Conservation (phyloP, 2,113 vertebrate species). For the Prinia subflava region DNA sequence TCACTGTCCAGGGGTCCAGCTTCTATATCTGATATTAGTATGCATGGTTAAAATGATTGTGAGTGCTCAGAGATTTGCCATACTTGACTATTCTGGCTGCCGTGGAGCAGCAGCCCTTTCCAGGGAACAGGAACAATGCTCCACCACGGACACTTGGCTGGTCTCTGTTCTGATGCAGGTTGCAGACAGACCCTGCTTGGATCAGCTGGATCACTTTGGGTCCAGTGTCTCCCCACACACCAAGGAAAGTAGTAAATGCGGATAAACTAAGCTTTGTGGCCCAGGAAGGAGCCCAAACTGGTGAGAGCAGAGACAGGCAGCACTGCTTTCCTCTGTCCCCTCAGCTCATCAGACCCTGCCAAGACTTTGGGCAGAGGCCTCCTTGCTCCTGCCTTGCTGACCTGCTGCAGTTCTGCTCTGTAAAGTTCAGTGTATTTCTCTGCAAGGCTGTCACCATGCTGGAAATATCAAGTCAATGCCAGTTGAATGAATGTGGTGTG, state of each 20-base stretch:
- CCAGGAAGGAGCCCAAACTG: not conserved
- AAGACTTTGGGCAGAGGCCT: not conserved
- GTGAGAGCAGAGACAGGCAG: not conserved
- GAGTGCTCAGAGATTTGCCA: accelerated
- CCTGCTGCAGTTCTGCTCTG: not conserved
- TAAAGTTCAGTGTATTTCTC: not conserved
- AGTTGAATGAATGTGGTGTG: accelerated
- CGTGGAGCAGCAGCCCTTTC: not conserved
- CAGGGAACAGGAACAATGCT: not conserved
- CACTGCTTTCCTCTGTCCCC: not conserved
- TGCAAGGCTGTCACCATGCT: not conserved
- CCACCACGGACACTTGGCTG: not conserved
- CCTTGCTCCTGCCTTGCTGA: not conserved
- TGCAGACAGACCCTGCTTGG: not conserved
- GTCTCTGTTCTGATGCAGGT: accelerated
- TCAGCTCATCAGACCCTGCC: not conserved
- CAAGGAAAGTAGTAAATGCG: not conserved
- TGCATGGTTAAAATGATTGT: accelerated
- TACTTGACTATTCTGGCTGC: not conserved
- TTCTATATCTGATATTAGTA: accelerated
- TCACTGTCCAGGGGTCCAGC: not conserved
- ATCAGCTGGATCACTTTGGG: not conserved
- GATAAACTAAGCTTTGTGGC: not conserved
- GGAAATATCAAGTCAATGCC: not conserved
- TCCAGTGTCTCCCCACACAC: not conserved